These are phyloP conservation scores for Monarcha castaneiventris DNA, from an alignment of 2,113 vertebrate species.

Conservation along the genomic window DNA sequence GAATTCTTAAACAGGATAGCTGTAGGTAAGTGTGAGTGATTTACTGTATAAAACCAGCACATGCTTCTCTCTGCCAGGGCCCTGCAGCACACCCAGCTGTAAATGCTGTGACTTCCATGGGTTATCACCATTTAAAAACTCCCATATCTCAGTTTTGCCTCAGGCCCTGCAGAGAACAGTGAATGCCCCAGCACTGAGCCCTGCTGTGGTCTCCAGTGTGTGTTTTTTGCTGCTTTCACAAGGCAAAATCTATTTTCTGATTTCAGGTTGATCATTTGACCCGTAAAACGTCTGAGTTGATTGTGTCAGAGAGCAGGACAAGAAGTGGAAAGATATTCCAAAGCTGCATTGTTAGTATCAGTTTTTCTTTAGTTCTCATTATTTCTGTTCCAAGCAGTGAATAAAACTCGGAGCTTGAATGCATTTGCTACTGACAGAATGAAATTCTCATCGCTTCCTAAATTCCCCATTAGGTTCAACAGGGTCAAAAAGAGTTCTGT, in stretches of 20 bases:
- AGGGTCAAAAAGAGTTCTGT: not conserved
- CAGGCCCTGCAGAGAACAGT: not conserved
- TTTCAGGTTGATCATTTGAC: conserved; percentile 75
- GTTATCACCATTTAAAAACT: not conserved
- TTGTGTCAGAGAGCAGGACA: conserved; percentile 78
- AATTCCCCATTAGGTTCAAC: not conserved
- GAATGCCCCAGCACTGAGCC: not conserved
- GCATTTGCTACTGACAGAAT: not conserved
- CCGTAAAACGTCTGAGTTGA: conserved; percentile 74
- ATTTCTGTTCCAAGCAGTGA: not conserved
- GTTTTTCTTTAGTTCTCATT: not conserved
- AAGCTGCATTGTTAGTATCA: conserved; percentile 54
- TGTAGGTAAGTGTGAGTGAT: not conserved
- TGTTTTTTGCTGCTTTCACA: not conserved
- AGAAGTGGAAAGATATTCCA: conserved; percentile 83
- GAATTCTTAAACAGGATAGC: not conserved
- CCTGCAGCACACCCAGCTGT: not conserved
- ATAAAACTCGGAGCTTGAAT: not conserved
- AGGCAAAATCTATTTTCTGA: not conserved
- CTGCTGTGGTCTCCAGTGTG: not conserved
- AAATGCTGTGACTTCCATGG: not conserved
- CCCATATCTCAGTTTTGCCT: not conserved
- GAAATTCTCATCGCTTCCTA: not conserved
- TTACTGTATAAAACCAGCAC: not conserved
- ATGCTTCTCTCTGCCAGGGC: not conserved